Conservation (phyloP, 2,113 vertebrate species). For the Apistogramma diplotaenia region DNA sequence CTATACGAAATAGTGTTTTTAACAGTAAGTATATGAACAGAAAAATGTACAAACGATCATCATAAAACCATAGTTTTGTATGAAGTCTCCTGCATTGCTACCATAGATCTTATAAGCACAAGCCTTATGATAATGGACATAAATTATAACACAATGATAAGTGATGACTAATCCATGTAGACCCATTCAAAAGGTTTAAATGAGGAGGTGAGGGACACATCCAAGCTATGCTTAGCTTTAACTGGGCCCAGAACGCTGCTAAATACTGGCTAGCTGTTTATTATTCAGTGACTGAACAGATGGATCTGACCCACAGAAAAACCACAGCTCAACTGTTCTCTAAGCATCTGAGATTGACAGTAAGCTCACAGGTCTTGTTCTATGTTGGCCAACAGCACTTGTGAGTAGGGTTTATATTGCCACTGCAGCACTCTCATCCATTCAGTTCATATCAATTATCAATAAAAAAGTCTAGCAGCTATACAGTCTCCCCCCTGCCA, state of each 20-base stretch:
- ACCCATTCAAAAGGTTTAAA: neutral
- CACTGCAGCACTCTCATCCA: conserved; percentile 21
- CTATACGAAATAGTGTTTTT: neutral
- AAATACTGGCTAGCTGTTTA: conserved; percentile 12
- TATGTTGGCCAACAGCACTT: neutral
- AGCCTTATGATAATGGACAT: neutral
- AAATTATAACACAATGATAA: neutral
- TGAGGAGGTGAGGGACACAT: neutral
- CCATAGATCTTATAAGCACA: neutral
- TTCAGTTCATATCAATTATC: conserved; percentile 55
- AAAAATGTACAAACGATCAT: neutral
- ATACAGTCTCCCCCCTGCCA: neutral
- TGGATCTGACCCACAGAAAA: neutral
- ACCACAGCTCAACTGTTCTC: conserved; percentile 8
- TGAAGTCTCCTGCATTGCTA: neutral
- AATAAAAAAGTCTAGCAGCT: conserved; percentile 29
- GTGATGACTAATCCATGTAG: neutral
- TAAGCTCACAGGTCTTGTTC: neutral
- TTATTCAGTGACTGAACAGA: conserved; percentile 45
- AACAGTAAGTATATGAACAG: neutral
- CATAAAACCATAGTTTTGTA: neutral
- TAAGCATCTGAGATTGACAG: conserved; percentile 9
- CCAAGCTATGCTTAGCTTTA: conserved; percentile 12
- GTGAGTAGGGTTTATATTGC: conserved; percentile 18
- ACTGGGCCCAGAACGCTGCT: neutral